Evolutionary conservation across 2,797 vertebrate genomes (phyloP).

Genomic region (Taenioides sp.): DNA sequence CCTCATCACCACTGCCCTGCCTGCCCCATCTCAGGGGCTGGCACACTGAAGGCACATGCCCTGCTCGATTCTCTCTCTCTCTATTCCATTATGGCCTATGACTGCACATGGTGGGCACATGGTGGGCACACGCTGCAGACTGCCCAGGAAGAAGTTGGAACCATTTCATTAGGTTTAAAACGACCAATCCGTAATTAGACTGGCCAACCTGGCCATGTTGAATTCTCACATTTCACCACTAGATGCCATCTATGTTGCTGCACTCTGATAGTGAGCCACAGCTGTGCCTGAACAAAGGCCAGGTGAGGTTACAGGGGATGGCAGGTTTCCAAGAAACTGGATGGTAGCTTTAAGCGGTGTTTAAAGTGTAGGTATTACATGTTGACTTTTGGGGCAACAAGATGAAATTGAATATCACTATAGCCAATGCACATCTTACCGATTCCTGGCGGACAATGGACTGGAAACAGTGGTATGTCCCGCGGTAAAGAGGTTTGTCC

Average conservation of each 20-base stretch:
- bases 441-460: slow-evolving; percentile 93
- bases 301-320: too few relatives aligned
- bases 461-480: slow-evolving; percentile 94
- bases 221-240: too few relatives aligned
- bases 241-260: too few relatives aligned
- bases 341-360: not conserved
- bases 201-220: too few relatives aligned
- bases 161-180: not conserved
- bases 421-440: slow-evolving; percentile 74
- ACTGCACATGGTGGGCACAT: not conserved
- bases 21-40: slow-evolving; percentile 42
- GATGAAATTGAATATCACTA: not conserved
- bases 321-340: too few relatives aligned
- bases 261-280: too few relatives aligned
- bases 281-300: too few relatives aligned
- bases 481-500: slow-evolving; percentile 91
- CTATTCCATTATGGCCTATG: not conserved
- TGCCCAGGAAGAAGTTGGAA: not conserved
- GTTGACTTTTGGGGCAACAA: not conserved
- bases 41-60: not conserved
- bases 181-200: too few relatives aligned
- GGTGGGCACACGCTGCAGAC: not conserved
- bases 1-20: slow-evolving; percentile 2
- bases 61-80: too few relatives aligned
- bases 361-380: not conserved